Evolutionary conservation across 2,888 invertebrate genomes (phyloP), one percentile per base, ranked within the genome.

Genomic region (Itoplectis maculator): DNA sequence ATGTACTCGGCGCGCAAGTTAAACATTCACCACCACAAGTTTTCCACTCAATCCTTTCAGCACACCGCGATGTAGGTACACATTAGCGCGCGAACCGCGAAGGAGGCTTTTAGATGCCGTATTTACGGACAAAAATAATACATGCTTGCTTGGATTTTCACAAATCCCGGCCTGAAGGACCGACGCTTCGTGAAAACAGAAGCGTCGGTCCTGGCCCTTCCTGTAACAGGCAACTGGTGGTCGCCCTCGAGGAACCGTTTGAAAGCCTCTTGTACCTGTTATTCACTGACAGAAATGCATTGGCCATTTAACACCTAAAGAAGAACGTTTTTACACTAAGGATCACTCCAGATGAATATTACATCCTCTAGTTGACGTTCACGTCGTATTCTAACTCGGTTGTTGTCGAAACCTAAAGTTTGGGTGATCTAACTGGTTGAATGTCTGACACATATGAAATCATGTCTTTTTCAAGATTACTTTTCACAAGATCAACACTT

Each of bases 161-260:
- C 29, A 29, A 56, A 56, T 56, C 23, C 11, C 29, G 29, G 0
- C 29, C 29, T 13, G 29, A 56, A 56, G 29, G 56, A 13, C 6
- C 29, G 13, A 5, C 29, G n/a, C 56, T n/a, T 56, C 4, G 23
- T 3, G 29, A 29, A 29, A 29, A n/a, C n/a, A n/a, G 54, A 23
- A 54, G 11, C 54, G 23, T 20, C 23, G 2, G 54, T 23, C 11
- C 29, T 29, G 23, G 56, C 29, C 29, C 23, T 13, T 56, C 56
- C 23, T 3, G 5, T 56, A 29, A 7, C 56, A 4, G 56, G 56
- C 56, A 56, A 56, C 56, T 56, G 56, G 56, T 56, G 56, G 56
- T 29, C 15, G 13, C n/a, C 29, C 29, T 29, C 29, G 7, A 56
- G n/a, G 29, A 29, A 23, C n/a, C 29, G 23, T n/a, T 56, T 29